Evolutionary conservation across 2,797 vertebrate species (phyloP).

Genomic region (Sebastes nivosus): DNA sequence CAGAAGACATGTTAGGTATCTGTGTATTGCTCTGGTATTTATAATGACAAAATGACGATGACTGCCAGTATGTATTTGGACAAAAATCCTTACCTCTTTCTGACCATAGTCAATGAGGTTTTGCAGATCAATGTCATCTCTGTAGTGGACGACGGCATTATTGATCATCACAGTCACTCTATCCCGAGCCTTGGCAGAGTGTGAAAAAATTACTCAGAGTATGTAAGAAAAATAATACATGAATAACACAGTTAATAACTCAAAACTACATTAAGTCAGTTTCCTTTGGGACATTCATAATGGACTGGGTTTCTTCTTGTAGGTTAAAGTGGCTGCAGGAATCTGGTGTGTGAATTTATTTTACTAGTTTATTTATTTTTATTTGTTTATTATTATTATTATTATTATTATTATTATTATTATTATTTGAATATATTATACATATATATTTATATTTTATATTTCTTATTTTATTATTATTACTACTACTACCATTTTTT

Average conservation of each 20-base stretch:
- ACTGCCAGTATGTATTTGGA: not conserved
- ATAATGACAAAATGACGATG: not conserved
- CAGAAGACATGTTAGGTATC: not conserved
- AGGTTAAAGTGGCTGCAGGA: conserved; percentile 44
- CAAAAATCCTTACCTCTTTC: conserved; percentile 83
- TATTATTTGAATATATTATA: too few species aligned
- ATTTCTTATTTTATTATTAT: not conserved
- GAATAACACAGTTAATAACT: conserved; percentile 19
- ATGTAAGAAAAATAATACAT: not conserved
- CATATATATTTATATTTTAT: too few species aligned
- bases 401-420: too few species aligned
- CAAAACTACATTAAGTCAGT: conserved; percentile 5
- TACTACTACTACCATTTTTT: too few species aligned
- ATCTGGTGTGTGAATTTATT: not conserved
- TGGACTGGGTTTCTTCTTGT: conserved; percentile 35
- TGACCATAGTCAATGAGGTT: conserved; percentile 97
- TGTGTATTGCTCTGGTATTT: not conserved
- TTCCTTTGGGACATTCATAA: conserved; percentile 53
- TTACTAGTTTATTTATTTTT: too few species aligned
- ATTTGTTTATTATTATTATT: too few species aligned
- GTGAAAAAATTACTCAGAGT: not conserved
- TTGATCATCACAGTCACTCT: conserved; percentile 90
- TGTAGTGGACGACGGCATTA: conserved; percentile 89
- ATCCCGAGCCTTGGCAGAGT: conserved; percentile 80
- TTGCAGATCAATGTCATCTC: conserved; percentile 93